Percentiles rank a stretch among this genome's conserved stretches.
Evolutionary conservation across 2,113 vertebrate genomes (phyloP).

Genomic region (Psophia crepitans): DNA sequence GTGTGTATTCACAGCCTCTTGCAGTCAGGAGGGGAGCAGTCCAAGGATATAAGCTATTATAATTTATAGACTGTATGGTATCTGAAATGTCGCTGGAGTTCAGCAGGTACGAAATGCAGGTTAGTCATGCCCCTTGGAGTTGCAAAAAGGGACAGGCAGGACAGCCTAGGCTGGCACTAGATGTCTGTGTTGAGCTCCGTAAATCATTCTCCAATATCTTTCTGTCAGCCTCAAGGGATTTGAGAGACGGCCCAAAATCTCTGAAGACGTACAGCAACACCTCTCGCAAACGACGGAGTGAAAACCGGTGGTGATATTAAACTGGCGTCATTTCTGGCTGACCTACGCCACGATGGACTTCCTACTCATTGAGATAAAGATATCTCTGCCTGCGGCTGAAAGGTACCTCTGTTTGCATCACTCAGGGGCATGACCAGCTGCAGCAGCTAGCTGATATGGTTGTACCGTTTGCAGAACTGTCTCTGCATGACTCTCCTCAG

Average conservation of each 20-base stretch:
- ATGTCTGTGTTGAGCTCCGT: neutral
- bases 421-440: neutral
- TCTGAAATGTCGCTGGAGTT: neutral
- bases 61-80: neutral
- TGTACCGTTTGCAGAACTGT: neutral
- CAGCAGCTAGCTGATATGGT: neutral
- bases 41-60: neutral
- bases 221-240: neutral
- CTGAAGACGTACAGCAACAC: neutral
- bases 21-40: neutral
- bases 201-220: neutral
- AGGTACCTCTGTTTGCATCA: neutral
- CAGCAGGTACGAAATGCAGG: neutral
- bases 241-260: neutral
- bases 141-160: neutral
- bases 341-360: neutral
- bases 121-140: neutral
- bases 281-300: neutral
- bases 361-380: neutral
- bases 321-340: neutral
- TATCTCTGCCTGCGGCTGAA: neutral
- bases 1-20: neutral
- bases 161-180: neutral
- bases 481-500: neutral
- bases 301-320: neutral